A percentile compares a stretch with the other conserved stretches of the same genome.
Evolutionary conservation across 2,888 invertebrate species (phyloP).

Genomic region (Eristalinus sepulchralis): DNA sequence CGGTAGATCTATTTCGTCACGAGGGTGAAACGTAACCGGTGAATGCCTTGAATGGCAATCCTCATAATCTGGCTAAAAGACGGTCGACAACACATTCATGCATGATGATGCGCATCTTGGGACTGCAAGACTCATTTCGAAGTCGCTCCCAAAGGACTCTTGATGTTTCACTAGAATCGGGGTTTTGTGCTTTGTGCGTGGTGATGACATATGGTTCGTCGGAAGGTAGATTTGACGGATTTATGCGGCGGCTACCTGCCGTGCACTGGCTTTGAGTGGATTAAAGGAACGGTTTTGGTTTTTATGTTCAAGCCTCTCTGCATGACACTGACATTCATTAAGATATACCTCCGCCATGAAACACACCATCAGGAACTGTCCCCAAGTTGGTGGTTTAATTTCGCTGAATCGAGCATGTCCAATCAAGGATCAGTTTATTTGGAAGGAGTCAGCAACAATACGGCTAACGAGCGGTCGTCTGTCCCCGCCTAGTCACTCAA

Average conservation of each 20-base stretch:
- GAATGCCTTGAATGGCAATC: constrained; percentile 31
- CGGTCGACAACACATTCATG: constrained; percentile 36
- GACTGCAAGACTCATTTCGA: constrained; percentile 30
- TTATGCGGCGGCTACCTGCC: background rate
- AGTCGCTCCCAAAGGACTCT: constrained; percentile 36
- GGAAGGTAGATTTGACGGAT: background rate
- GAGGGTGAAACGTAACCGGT: constrained; percentile 15
- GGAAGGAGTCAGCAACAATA: background rate
- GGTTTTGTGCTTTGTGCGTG: background rate
- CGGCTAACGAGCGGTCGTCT: constrained; percentile 10
- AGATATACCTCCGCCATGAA: too few species aligned
- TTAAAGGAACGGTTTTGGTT: background rate
- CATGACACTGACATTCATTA: too few species aligned
- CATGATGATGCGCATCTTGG: constrained; percentile 17
- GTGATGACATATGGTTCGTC: background rate
- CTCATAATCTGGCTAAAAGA: constrained; percentile 46
- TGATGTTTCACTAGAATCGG: background rate
- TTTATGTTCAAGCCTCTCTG: background rate
- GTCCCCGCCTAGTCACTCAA: background rate
- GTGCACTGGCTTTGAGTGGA: background rate
- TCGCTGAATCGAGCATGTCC: background rate
- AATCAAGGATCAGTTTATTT: background rate
- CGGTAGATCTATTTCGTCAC: constrained; percentile 30
- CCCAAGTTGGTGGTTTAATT: constrained; percentile 12
- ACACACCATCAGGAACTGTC: too few species aligned